Percentiles rank a stretch among this genome's conserved stretches.
Evolutionary conservation across 1,140 invertebrate species (phyloP).

Genomic region (Brachionus asplanchnoidis): DNA sequence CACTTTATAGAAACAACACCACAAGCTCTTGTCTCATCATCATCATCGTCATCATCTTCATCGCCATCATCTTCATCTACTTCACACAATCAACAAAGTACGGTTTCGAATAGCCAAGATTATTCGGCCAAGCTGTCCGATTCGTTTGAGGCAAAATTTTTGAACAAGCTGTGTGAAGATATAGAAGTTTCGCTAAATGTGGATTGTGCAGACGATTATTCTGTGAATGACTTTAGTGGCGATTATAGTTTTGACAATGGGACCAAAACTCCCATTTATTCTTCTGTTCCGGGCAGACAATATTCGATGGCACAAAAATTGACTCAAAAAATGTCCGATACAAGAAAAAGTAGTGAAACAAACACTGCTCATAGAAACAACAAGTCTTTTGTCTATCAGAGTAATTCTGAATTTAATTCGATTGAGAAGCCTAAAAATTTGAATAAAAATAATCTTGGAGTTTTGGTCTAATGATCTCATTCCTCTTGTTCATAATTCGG

Average conservation of each 20-base stretch:
- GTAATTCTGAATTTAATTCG: background rate
- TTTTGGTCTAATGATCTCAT: constrained; percentile 6
- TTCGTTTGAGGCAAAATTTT: constrained; percentile 3
- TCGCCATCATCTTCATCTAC: background rate
- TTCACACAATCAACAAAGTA: background rate
- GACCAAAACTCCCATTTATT: background rate
- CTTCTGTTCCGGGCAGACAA: background rate
- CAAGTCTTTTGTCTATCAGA: background rate
- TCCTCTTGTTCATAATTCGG: background rate
- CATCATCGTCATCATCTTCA: background rate
- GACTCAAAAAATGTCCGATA: background rate
- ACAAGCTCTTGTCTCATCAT: background rate
- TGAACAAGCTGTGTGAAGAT: constrained; percentile 24
- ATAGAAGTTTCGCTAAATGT: constrained; percentile 37
- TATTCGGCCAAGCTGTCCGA: background rate
- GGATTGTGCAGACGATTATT: constrained; percentile 40
- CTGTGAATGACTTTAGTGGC: constrained; percentile 37
- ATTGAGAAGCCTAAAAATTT: background rate
- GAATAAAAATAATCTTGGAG: background rate
- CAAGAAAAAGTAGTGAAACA: background rate
- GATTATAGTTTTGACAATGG: constrained; percentile 36
- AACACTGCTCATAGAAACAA: background rate
- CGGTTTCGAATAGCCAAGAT: background rate
- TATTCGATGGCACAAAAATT: background rate
- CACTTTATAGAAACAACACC: background rate